A percentile compares a stretch with the other conserved stretches of the same genome.
Conservation (phyloP, 2,797 vertebrate genomes). For the Eulemur rubriventer region DNA sequence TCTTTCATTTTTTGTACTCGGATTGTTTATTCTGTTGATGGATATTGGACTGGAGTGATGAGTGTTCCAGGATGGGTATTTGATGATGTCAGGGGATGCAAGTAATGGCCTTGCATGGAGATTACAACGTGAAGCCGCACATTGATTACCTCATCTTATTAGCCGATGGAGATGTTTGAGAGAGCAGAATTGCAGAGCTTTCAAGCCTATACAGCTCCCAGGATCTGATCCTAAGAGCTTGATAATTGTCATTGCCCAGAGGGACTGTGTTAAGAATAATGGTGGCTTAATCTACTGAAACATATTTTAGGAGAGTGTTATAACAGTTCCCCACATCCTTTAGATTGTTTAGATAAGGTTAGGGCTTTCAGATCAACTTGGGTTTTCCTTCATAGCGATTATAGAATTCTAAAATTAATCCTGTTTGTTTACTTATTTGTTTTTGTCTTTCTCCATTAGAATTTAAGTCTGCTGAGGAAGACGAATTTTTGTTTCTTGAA, state of each 20-base stretch:
- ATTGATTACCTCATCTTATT: slow-evolving; percentile 84
- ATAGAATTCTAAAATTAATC: background rate
- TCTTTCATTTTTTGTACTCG: background rate
- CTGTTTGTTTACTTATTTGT: background rate
- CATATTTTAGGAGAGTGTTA: background rate
- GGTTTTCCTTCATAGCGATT: background rate
- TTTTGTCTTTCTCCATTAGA: background rate
- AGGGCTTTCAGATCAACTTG: background rate
- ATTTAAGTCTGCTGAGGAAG: background rate
- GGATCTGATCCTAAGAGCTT: slow-evolving; percentile 66
- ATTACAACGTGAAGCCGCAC: slow-evolving; percentile 76
- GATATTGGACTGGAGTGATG: slow-evolving; percentile 76
- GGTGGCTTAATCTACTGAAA: background rate
- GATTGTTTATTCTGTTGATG: slow-evolving; percentile 62
- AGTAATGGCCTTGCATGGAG: slow-evolving; percentile 81
- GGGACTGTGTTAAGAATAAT: slow-evolving; percentile 42
- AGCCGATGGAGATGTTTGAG: slow-evolving; percentile 81
- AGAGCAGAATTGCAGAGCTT: slow-evolving; percentile 76
- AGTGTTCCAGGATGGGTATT: slow-evolving; percentile 72
- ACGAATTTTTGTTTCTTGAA: background rate
- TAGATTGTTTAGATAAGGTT: background rate
- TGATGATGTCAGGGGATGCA: slow-evolving; percentile 80
- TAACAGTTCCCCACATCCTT: background rate
- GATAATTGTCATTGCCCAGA: slow-evolving; percentile 50
- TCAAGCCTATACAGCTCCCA: slow-evolving; percentile 59